Base-by-base conservation (phyloP, 2,113 vertebrate species). In the Octodon degus region DNA sequence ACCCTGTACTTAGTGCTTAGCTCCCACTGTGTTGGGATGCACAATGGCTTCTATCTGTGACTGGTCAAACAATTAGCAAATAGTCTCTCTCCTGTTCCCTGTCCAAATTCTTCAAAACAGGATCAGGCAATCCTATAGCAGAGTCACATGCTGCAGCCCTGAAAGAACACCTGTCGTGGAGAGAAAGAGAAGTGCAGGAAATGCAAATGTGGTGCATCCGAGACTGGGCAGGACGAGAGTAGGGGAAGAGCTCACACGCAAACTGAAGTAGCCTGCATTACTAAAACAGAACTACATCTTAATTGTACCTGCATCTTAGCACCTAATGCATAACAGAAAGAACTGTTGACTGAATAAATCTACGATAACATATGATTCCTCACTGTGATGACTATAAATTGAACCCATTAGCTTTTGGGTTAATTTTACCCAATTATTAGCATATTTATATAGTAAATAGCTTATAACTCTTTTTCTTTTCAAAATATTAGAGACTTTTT, bases 51-150 rank as follows among this genome's bases (percentile, higher is more conserved):
- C 13, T 37, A 93, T 63, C 43, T 93, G 55, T 43, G 84, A 50
- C 74, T 65, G 25, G 79, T 47, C 47, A 60, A 50, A 65, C 16
- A 32, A 89, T 34, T 32, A 90, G 90, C 67, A 84, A 81, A 85
- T 74, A 47, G 81, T 70, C 55, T 53, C 53, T 72, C 53, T 96
- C 62, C 80, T 91, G 40, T 13, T 76, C 89, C 12, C 11, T 85
- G 8, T 22, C 94, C 84, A 93, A 86, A 96, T 93, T 82, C 93
- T 91, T 89, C 63, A 89, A 94, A 96, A 63, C 53, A 74, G 88
- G 80, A 96, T 24, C 68, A 65, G 65, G 95, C 68, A 90, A 93
- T 82, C 53, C 72, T 63, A 53, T 30, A 93, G 77, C 30, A 43
- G 25, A 32, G 70, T 94, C 93, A 88, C 89, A 86, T 70, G 68